These are phyloP conservation scores for Mylabris sibirica DNA, from an alignment of 2,888 invertebrate genomes.

Conservation along the genomic window DNA sequence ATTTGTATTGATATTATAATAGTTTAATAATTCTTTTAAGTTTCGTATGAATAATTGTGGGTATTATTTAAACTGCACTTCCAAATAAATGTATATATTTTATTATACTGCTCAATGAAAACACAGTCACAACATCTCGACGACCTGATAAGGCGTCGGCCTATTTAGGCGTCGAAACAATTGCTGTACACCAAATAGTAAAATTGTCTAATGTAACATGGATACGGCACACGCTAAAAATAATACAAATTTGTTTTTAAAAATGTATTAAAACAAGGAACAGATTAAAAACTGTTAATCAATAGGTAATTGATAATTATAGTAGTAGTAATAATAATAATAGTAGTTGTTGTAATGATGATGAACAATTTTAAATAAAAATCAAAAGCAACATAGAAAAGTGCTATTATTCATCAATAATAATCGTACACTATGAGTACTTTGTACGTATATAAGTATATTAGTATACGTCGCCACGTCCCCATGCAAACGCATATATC, in stretches of 20 bases:
- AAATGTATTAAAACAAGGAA: background rate
- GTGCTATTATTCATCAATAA: conserved; percentile 48
- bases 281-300: background rate
- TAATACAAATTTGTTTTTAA: background rate
- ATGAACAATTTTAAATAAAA: conserved; percentile 32
- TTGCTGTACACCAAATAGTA: conserved; percentile 65
- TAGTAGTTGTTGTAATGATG: background rate
- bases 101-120: conserved; percentile 77
- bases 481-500: conserved; percentile 57
- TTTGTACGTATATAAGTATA: conserved; percentile 62
- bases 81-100: conserved; percentile 80
- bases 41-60: background rate
- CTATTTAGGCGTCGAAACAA: conserved; percentile 57
- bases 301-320: conserved; percentile 6
- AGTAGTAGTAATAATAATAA: background rate
- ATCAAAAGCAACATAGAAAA: conserved; percentile 60
- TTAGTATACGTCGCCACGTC: conserved; percentile 61
- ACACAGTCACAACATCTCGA: conserved; percentile 64
- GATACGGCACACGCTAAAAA: conserved; percentile 63
- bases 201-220: conserved; percentile 65
- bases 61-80: conserved; percentile 30
- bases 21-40: no score
- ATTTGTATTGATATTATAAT: no score
- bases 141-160: conserved; percentile 45
- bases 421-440: conserved; percentile 60